A percentile compares a stretch with the other conserved stretches of the same genome.
These are phyloP conservation scores for Frankliniella fusca DNA, from an alignment of 2,888 invertebrate species.

Conservation along the genomic window DNA sequence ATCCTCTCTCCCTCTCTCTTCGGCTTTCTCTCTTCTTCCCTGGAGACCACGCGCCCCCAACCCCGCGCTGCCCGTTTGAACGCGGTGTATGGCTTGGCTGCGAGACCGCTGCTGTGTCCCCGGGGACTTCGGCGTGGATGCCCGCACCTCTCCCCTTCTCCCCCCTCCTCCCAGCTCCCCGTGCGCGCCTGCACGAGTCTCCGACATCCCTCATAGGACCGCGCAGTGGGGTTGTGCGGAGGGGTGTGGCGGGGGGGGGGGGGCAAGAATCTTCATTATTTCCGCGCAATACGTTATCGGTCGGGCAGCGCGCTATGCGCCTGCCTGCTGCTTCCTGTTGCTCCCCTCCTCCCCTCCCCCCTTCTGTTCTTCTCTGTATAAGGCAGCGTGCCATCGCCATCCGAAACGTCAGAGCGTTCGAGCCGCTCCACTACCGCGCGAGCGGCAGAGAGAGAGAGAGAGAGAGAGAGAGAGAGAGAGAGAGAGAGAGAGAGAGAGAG, in stretches of 20 bases:
- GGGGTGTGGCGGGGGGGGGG: neutral
- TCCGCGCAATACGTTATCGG: constrained; percentile 6
- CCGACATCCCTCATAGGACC: neutral
- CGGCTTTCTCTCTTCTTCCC: neutral
- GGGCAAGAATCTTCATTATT: constrained; percentile 23
- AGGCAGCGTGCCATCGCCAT: no score
- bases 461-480: no score
- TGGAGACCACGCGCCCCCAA: neutral
- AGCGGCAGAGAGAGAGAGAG: no score
- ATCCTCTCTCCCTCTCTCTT: neutral
- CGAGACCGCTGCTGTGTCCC: neutral
- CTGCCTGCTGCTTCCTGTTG: neutral
- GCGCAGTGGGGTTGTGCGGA: neutral
- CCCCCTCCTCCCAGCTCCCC: neutral
- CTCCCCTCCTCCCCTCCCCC: neutral
- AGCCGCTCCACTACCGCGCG: no score
- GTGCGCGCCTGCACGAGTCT: neutral
- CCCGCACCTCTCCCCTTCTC: neutral
- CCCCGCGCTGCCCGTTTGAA: neutral
- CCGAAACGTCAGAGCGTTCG: no score
- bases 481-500: no score
- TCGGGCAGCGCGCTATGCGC: neutral
- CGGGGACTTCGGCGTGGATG: no score
- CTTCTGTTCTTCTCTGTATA: neutral
- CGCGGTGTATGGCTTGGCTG: neutral